Evolutionary conservation across 1,140 invertebrate species (phyloP).

Genomic region (Neelides sp.): DNA sequence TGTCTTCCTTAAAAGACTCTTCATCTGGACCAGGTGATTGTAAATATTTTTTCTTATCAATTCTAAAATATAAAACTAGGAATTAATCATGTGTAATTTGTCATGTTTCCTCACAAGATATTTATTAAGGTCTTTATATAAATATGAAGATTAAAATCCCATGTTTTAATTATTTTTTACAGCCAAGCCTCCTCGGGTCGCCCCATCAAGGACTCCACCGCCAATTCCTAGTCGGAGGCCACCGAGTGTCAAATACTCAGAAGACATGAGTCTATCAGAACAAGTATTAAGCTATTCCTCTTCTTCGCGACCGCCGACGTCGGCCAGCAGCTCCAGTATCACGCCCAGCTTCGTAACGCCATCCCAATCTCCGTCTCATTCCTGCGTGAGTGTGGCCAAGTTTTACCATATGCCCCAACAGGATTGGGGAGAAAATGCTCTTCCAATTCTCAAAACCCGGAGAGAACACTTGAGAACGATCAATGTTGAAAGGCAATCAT

Average conservation of each 20-base stretch:
- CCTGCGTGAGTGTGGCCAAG: constrained; percentile 13
- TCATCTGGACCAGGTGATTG: constrained; percentile 4
- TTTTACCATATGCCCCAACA: constrained; percentile 23
- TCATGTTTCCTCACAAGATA: too few relatives aligned
- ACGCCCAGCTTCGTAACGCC: constrained; percentile 21
- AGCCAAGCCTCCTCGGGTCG: constrained; percentile 21
- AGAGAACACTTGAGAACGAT: constrained; percentile 16
- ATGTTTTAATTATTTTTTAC: background rate
- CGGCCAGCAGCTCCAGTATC: constrained; percentile 27
- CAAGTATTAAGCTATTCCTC: background rate
- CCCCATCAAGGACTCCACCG: constrained; percentile 14
- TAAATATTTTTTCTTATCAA: background rate
- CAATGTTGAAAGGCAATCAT: constrained; percentile 49
- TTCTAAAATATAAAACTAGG: background rate
- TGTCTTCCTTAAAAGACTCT: constrained; percentile 12
- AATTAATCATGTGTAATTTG: too few relatives aligned
- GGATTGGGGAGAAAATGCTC: constrained; percentile 18
- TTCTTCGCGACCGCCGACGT: constrained; percentile 26
- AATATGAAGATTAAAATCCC: background rate
- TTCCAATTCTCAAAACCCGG: constrained; percentile 1
- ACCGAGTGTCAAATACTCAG: constrained; percentile 7
- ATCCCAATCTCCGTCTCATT: constrained; percentile 24
- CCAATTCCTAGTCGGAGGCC: constrained; percentile 18
- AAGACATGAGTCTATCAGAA: constrained; percentile 4
- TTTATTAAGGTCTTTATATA: too few relatives aligned